Evolutionary conservation across 1,140 invertebrate genomes (phyloP), one percentile per base, ranked within the genome.

Genomic region (Drosophila arizonae): DNA sequence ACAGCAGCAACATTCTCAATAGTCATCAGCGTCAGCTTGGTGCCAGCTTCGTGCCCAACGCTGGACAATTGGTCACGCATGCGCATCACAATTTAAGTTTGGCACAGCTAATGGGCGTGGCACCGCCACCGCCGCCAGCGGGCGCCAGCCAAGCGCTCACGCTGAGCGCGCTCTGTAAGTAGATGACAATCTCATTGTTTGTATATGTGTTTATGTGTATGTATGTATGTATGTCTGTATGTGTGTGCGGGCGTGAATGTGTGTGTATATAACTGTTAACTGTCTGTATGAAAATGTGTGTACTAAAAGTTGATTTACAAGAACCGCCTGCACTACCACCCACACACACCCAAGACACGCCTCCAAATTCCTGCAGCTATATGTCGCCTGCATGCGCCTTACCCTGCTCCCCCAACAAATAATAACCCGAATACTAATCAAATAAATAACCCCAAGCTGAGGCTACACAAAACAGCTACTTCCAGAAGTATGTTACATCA

Each of bases 91-190:
- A 50, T 36, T 58, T 78, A 45, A 86, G 55, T 61, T 81, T 90
- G 72, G 68, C 78, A 2, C 85, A 89, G 72, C 61, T 89, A 24
- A 86, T 89, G 80, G 79, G 79, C 70, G 43, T 76, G 60, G 69
- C 77, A 57, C 73, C 86, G 63, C 85, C 81, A 24, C 60, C 70
- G 41, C 77, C 72, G 46, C 72, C 68, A 45, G 43, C 74, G 55
- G 50, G 48, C 60, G 63, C 62, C 33, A 63, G 56, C 39, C 79
- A 77, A 55, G 51, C 77, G 61, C 75, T 87, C 56, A 57, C 85
- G 62, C 54, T 89, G 28, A 90, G 76, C 45, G 77, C 88, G 60
- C 75, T 90, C 68, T 90, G 87, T 90, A 90, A 90, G 87, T 90
- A 90, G 36, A 73, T 26, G 24, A 24, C 30, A 36, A 55, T 36